Evolutionary conservation across 2,113 vertebrate species (phyloP), one percentile per base, ranked within the genome.

Genomic region (Electrona antarctica): DNA sequence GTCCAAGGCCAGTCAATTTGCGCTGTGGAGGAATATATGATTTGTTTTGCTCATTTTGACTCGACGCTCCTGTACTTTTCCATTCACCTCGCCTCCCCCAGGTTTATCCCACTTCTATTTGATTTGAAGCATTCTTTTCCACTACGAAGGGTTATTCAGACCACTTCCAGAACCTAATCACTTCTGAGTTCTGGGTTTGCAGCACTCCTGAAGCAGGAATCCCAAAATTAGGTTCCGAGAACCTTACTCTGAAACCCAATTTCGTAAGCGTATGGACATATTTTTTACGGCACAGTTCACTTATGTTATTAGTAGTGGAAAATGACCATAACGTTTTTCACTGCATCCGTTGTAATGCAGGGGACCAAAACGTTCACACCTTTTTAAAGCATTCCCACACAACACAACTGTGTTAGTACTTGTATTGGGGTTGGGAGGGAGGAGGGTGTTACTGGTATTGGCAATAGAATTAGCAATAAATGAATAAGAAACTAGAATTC

Each of bases 51-150:
- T 86, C 77, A 60, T 67, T 74, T 77, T 29, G 62, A 88, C 88
- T 89, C 89, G 86, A 88, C 87, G 83, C 82, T 78, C 33, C 33
- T 83, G 84, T 87, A 87, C 87, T 88, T 69, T 89, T 89, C 82
- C 78, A 81, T 82, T 86, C 86, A 85, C 82, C 80, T 84, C 81
- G 29, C 71, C 63, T 6, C 33, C 33, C 33, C 33, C 33, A 21
- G 21, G 21, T 21, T 21, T 21, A 21, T 21, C 21, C 21, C 21
- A 21, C 21, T 21, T 21, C 21, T 21, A 21, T 21, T 21, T 21
- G 21, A 21, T 21, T 21, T 21, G 21, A 21, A 21, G 21, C 21
- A 21, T 21, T 21, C 21, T 21, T 21, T 21, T 21, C 21, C 21
- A 21, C 21, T 21, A 21, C 21, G 21, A 21, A 21, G 21, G 21